A percentile compares a stretch with the other conserved stretches of the same genome.
Conservation (phyloP, 2,888 invertebrate genomes). For the Drosophila antonietae region DNA sequence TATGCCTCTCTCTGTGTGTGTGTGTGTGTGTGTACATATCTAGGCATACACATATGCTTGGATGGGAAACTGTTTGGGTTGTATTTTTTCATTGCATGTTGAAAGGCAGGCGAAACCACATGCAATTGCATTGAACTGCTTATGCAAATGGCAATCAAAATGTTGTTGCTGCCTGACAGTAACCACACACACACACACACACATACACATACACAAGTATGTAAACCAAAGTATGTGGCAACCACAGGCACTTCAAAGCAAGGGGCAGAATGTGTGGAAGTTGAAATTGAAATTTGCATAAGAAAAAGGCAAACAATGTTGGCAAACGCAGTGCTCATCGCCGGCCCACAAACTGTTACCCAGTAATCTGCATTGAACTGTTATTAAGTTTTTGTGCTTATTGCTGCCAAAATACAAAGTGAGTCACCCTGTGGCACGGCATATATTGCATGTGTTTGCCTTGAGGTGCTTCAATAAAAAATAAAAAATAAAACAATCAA, state of each 20-base stretch:
- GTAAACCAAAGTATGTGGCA: conserved; percentile 34
- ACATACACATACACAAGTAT: conserved; percentile 20
- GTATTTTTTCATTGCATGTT: conserved; percentile 18
- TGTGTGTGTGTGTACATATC: not conserved
- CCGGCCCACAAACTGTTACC: conserved; percentile 34
- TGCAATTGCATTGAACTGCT: conserved; percentile 78
- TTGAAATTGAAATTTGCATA: conserved; percentile 46
- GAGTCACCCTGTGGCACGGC: conserved; percentile 11
- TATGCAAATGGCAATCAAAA: conserved; percentile 80
- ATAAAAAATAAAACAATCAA: not conserved
- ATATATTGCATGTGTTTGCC: conserved; percentile 3
- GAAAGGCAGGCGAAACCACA: conserved; percentile 37
- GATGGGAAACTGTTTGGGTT: not conserved
- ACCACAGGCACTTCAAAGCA: conserved; percentile 41
- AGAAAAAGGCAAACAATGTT: conserved; percentile 58
- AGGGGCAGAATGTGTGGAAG: conserved; percentile 3
- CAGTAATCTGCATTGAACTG: conserved; percentile 74
- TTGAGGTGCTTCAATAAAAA: conserved; percentile 17
- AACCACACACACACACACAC: conserved; percentile 15
- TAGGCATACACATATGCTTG: conserved; percentile 35
- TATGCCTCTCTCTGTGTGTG: not conserved
- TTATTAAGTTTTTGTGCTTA: conserved; percentile 68
- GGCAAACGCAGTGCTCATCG: conserved; percentile 22
- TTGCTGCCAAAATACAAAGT: conserved; percentile 46
- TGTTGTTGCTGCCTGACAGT: conserved; percentile 54